Evolutionary conservation across 2,888 invertebrate species (phyloP).

Genomic region (Ryuthela nishihirai): DNA sequence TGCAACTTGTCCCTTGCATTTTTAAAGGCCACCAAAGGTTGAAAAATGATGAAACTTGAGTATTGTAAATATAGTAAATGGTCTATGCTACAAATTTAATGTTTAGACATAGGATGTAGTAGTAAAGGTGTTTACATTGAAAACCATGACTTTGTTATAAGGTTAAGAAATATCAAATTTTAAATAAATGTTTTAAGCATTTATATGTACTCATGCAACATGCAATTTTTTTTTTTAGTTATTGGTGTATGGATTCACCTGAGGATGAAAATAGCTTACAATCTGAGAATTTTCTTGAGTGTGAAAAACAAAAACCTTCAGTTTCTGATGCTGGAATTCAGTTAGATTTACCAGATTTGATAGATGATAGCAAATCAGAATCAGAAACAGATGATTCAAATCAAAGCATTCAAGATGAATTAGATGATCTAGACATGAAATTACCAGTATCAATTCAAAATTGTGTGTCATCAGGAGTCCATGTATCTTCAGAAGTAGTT

Average conservation of each 20-base stretch:
- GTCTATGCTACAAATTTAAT: no score
- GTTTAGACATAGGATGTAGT: no score
- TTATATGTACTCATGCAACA: no score
- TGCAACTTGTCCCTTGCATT: no score
- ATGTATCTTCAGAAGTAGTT: constrained; percentile 29
- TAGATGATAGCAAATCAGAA: constrained; percentile 20
- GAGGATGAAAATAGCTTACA: constrained; percentile 23
- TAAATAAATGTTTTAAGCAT: no score
- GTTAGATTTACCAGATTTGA: constrained; percentile 17
- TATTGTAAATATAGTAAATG: no score
- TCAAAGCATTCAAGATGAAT: constrained; percentile 23
- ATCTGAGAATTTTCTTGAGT: constrained; percentile 21
- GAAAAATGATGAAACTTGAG: no score
- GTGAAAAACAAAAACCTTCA: constrained; percentile 3
- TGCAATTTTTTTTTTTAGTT: not conserved
- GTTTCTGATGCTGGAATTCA: constrained; percentile 26
- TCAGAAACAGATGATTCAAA: constrained; percentile 15
- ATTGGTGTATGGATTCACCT: constrained; percentile 31
- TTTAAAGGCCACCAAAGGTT: no score
- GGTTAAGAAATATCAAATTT: no score
- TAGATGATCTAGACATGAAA: constrained; percentile 26
- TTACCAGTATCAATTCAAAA: constrained; percentile 22
- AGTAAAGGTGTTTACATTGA: no score
- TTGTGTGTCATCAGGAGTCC: constrained; percentile 22
- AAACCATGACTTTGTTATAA: no score